A percentile compares a stretch with the other conserved stretches of the same genome.
Evolutionary conservation across 1,140 invertebrate species (phyloP).

Genomic region (Aleiodes sp.): DNA sequence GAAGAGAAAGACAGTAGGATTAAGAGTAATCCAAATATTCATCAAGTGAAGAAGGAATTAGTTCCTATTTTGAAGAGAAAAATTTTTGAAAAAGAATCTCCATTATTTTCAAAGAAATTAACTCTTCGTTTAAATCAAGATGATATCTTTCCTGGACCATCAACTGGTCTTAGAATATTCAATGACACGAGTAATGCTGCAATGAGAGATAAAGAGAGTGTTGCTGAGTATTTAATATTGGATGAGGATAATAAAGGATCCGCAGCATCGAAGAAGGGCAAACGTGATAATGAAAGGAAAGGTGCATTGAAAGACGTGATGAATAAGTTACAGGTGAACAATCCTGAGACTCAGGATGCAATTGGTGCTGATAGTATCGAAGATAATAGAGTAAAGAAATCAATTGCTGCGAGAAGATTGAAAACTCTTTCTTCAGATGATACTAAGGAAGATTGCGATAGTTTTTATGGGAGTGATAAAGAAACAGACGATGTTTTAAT

Average conservation of each 20-base stretch:
- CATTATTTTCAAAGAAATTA: neutral
- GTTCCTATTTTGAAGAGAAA: conserved; percentile 50
- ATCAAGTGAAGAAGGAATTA: conserved; percentile 44
- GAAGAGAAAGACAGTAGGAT: conserved; percentile 58
- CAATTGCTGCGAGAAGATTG: conserved; percentile 42
- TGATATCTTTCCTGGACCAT: conserved; percentile 1
- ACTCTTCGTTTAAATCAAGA: neutral
- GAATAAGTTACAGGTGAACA: conserved; percentile 43
- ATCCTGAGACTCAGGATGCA: conserved; percentile 47
- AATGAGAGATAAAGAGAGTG: conserved; percentile 51
- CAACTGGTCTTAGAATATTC: neutral
- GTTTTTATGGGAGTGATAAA: conserved; percentile 74
- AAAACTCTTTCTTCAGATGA: conserved; percentile 49
- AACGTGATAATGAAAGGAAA: neutral
- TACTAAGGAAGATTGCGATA: conserved; percentile 65
- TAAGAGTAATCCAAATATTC: neutral
- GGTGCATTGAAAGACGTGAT: neutral
- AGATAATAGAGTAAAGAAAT: conserved; percentile 39
- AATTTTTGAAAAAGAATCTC: neutral
- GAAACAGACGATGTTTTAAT: conserved; percentile 74
- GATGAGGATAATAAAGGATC: conserved; percentile 42
- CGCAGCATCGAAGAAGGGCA: conserved; percentile 25
- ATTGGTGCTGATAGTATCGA: conserved; percentile 41
- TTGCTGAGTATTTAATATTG: conserved; percentile 57
- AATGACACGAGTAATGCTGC: conserved; percentile 32